Conservation (phyloP, 2,888 invertebrate species). For the Chouioia cunea region DNA sequence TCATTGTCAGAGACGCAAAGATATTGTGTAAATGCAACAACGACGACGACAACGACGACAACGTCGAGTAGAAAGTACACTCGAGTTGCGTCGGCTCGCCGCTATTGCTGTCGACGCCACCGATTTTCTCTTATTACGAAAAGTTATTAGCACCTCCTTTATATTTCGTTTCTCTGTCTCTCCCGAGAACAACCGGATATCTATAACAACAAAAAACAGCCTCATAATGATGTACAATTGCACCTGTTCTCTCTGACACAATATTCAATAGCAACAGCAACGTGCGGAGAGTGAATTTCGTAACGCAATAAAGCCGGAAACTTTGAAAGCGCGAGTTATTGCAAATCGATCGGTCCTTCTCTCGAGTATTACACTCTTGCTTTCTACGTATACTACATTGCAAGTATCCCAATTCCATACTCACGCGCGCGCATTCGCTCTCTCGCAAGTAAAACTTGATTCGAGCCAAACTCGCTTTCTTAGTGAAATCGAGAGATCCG, state of each 20-base stretch:
- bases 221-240: constrained; percentile 28
- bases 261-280: constrained; percentile 34
- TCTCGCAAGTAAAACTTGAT: too few species aligned
- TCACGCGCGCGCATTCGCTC: not conserved
- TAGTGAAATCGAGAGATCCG: too few species aligned
- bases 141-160: constrained; percentile 50
- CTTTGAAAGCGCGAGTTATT: constrained; percentile 16
- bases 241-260: constrained; percentile 35
- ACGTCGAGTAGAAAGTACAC: constrained; percentile 60
- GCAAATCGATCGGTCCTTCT: not conserved
- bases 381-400: not conserved
- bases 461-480: too few species aligned
- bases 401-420: constrained; percentile 19
- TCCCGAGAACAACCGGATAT: not conserved
- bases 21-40: constrained; percentile 59
- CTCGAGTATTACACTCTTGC: not conserved
- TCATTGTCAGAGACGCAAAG: constrained; percentile 60
- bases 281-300: constrained; percentile 22
- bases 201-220: too few species aligned
- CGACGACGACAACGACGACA: constrained; percentile 46
- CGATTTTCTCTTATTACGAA: constrained; percentile 59
- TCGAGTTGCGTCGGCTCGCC: constrained; percentile 52
- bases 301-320: constrained; percentile 30
- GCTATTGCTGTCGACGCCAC: constrained; percentile 46
- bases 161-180: not conserved